Percentiles rank a stretch among this genome's conserved stretches.
phyloP scores from a whole-genome alignment of 1,140 invertebrate species.

The Yoshiicerus persimilis region DNA sequence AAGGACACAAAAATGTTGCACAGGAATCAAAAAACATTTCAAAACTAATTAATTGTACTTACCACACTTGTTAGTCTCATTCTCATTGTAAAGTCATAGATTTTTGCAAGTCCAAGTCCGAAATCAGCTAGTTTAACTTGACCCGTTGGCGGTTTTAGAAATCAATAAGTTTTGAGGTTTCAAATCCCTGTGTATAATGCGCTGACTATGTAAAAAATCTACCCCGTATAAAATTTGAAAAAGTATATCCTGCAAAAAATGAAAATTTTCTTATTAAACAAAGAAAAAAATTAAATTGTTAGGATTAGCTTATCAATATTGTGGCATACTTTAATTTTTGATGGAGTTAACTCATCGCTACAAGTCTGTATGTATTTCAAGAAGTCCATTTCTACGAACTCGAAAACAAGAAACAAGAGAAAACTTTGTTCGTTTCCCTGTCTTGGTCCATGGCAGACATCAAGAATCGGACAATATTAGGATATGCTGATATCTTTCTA shows the following conservation, averaged over 20 bases:
- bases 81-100: slow-evolving; percentile 91
- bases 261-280: not conserved
- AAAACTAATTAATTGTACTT: slow-evolving; percentile 52
- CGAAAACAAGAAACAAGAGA: slow-evolving; percentile 91
- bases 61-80: slow-evolving; percentile 92
- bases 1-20: not conserved
- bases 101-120: slow-evolving; percentile 90
- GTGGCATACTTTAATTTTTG: slow-evolving; percentile 70
- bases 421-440: slow-evolving; percentile 70
- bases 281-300: not conserved
- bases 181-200: slow-evolving; percentile 86
- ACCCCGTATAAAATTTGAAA: slow-evolving; percentile 87
- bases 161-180: slow-evolving; percentile 96
- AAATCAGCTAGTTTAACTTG: slow-evolving; percentile 95
- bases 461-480: slow-evolving; percentile 94
- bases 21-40: not conserved
- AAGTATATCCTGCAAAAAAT: slow-evolving; percentile 70
- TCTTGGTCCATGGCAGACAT: slow-evolving; percentile 80
- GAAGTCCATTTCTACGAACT: slow-evolving; percentile 90
- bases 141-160: slow-evolving; percentile 73
- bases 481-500: slow-evolving; percentile 84
- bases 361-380: slow-evolving; percentile 75
- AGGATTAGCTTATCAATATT: too few species aligned
- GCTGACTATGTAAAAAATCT: slow-evolving; percentile 90
- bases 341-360: slow-evolving; percentile 65